phyloP scores from a whole-genome alignment of 2,113 vertebrate genomes.

The Pterocles burchelli region DNA sequence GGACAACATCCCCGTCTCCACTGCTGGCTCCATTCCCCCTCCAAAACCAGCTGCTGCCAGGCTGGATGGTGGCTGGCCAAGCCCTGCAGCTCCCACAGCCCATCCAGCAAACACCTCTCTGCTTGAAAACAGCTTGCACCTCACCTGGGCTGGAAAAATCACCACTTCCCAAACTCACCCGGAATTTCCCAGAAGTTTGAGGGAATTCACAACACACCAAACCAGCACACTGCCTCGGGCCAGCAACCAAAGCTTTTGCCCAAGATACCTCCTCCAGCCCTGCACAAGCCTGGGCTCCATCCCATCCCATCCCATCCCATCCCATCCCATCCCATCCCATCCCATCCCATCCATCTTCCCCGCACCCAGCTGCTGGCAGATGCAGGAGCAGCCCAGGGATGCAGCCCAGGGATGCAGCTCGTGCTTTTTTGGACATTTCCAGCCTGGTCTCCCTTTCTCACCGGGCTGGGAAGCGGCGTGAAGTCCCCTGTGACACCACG shows the following conservation, averaged over 20 bases:
- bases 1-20: background rate
- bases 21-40: background rate
- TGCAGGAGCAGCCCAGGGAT: background rate
- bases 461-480: constrained; percentile 7
- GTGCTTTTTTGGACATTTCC: constrained; percentile 1
- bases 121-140: background rate
- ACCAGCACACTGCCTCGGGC: background rate
- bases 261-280: background rate
- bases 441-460: constrained; percentile 32
- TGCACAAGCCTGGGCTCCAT: background rate
- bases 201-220: background rate
- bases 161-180: background rate
- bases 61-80: background rate
- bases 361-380: fast-evolving
- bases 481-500: constrained; percentile 62
- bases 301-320: background rate
- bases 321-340: too few relatives aligned
- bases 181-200: background rate
- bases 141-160: background rate
- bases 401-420: background rate
- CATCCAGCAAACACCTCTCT: background rate
- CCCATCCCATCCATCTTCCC: background rate
- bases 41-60: background rate
- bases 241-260: background rate
- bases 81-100: fast-evolving